phyloP scores from a whole-genome alignment of 2,113 vertebrate species.

The Gallinago paraguaiae region DNA sequence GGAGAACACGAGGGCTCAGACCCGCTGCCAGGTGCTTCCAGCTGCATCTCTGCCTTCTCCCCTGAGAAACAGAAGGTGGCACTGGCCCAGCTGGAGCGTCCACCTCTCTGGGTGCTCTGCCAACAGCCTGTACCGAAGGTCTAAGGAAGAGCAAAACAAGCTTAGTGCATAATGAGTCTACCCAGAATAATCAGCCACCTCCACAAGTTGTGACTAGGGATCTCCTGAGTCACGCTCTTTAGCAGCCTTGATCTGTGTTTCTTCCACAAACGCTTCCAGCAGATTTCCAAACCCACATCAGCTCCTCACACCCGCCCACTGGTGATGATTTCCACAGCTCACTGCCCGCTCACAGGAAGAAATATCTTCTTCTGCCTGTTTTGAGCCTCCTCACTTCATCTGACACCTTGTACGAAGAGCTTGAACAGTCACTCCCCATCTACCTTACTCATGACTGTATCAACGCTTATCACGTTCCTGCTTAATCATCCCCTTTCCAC shows the following conservation, averaged over 20 bases:
- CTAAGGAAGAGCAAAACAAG: background rate
- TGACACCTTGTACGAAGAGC: background rate
- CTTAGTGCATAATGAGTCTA: background rate
- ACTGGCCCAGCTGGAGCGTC: rapidly evolving
- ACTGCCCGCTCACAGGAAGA: background rate
- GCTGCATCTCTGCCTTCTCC: background rate
- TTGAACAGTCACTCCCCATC: constrained; percentile 6
- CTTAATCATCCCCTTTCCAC: background rate
- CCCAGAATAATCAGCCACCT: constrained; percentile 1
- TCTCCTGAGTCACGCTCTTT: constrained; percentile 1
- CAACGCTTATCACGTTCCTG: background rate
- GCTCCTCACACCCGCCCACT: constrained; percentile 24
- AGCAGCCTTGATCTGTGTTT: background rate
- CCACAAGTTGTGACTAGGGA: background rate
- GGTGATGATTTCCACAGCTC: constrained; percentile 42
- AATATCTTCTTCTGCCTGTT: background rate
- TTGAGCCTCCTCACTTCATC: constrained; percentile 38
- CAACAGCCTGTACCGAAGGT: background rate
- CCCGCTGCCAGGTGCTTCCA: background rate
- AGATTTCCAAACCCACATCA: constrained; percentile 16
- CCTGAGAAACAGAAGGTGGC: background rate
- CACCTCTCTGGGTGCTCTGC: background rate
- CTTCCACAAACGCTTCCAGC: constrained; percentile 22
- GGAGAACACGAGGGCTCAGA: background rate
- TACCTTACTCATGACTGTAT: background rate